phyloP scores from a whole-genome alignment of 2,888 invertebrate genomes.

The Agriopis leucophaearia region DNA sequence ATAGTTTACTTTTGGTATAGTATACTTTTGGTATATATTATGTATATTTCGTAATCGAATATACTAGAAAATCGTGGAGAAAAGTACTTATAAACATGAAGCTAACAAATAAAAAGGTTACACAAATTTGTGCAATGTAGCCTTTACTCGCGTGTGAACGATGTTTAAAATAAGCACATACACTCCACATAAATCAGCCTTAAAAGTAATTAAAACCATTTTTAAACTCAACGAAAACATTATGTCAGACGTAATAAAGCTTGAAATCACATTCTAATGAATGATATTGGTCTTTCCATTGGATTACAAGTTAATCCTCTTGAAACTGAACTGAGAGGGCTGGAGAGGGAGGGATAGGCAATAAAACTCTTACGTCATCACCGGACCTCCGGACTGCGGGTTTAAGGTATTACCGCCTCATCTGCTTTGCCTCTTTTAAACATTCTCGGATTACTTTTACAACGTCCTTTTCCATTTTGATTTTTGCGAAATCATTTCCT shows the following conservation, averaged over 20 bases:
- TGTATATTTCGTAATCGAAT: not conserved
- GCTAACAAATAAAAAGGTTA: conserved; percentile 1
- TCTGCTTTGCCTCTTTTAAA: conserved; percentile 63
- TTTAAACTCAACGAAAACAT: conserved; percentile 59
- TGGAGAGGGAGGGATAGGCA: conserved; percentile 58
- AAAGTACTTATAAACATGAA: not conserved
- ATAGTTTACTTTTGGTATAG: too few relatives aligned
- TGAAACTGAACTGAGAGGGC: conserved; percentile 66
- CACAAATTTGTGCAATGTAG: not conserved
- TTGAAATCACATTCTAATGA: conserved; percentile 79
- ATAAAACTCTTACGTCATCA: conserved; percentile 82
- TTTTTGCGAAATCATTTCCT: conserved; percentile 31
- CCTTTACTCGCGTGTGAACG: not conserved
- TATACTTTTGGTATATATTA: too few relatives aligned
- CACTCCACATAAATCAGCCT: conserved; percentile 55
- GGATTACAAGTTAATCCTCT: conserved; percentile 85
- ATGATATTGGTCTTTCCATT: conserved; percentile 80
- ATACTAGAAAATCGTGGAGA: not conserved
- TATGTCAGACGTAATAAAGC: conserved; percentile 43
- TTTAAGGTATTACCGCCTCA: conserved; percentile 70
- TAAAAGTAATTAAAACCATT: conserved; percentile 70
- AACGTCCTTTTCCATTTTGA: conserved; percentile 51
- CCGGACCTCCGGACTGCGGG: conserved; percentile 59
- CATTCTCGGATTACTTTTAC: conserved; percentile 58
- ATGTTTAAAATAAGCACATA: not conserved